phyloP scores from a whole-genome alignment of 2,888 invertebrate species.

The Mamestra brassicae region DNA sequence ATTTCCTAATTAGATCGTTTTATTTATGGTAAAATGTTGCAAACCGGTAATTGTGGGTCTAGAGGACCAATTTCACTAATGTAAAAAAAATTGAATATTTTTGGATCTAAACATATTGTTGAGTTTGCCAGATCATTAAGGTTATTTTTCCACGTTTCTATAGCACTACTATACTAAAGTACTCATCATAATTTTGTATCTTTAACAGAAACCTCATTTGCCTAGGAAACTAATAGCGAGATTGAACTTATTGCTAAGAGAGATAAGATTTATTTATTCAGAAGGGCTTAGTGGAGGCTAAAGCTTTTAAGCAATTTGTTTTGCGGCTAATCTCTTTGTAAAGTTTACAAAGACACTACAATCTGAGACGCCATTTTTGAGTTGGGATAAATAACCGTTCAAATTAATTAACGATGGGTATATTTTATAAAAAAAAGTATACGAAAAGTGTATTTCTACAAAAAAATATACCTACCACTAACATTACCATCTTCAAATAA shows the following conservation, averaged over 20 bases:
- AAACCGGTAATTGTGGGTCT: background rate
- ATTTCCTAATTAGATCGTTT: conserved; percentile 9
- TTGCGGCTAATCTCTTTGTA: conserved; percentile 31
- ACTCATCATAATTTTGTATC: background rate
- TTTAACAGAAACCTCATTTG: background rate
- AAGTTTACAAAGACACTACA: conserved; percentile 33
- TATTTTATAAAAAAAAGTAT: too few species aligned
- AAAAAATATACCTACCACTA: too few species aligned
- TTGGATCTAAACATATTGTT: background rate
- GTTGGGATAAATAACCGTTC: background rate
- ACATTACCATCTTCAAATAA: background rate
- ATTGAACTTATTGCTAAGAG: conserved; percentile 17
- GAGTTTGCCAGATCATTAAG: background rate
- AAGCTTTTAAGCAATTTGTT: conserved; percentile 36
- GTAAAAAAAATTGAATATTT: background rate
- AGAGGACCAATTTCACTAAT: too few species aligned
- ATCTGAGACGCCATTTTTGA: conserved; percentile 2
- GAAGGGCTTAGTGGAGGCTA: conserved; percentile 7
- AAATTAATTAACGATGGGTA: background rate
- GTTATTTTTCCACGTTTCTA: too few species aligned
- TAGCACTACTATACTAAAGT: too few species aligned
- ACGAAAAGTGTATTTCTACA: background rate
- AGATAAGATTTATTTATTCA: background rate
- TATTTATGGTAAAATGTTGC: background rate
- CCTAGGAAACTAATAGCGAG: background rate